Evolutionary conservation across 2,888 invertebrate genomes (phyloP).

Genomic region (Hirtodrosophila histrioides): DNA sequence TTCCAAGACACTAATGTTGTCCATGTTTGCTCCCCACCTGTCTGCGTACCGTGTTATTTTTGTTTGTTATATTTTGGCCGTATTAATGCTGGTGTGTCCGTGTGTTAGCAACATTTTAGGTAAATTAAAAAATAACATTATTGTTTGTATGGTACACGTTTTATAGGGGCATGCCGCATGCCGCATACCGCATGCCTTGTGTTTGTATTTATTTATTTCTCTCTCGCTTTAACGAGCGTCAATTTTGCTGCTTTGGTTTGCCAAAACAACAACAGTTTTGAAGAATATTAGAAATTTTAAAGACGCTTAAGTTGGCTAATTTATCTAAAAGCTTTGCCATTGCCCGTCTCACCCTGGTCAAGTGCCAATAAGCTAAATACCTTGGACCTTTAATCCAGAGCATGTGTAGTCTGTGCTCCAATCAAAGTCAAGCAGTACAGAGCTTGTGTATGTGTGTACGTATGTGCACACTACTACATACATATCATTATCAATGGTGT

Average conservation of each 20-base stretch:
- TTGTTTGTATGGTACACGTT: constrained; percentile 30
- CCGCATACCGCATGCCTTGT: background rate
- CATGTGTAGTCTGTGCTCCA: constrained; percentile 5
- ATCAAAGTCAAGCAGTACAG: background rate
- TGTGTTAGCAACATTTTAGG: constrained; percentile 62
- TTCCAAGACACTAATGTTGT: constrained; percentile 1
- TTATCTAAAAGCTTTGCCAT: constrained; percentile 52
- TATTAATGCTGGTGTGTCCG: constrained; percentile 24
- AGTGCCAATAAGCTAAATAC: constrained; percentile 67
- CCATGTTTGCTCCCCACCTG: constrained; percentile 1
- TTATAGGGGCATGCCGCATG: background rate
- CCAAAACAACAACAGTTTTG: constrained; percentile 14
- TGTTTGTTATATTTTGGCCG: constrained; percentile 34
- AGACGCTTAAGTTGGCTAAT: constrained; percentile 32
- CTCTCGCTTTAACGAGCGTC: constrained; percentile 8
- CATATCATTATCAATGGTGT: constrained; percentile 49
- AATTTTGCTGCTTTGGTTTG: constrained; percentile 5
- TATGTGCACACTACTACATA: constrained; percentile 11
- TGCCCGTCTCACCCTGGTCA: constrained; percentile 2
- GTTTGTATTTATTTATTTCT: constrained; percentile 32
- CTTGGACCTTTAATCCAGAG: constrained; percentile 12
- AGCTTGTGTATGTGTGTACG: too few relatives aligned
- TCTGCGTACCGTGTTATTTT: constrained; percentile 36
- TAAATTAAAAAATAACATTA: constrained; percentile 76
- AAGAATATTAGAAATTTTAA: constrained; percentile 4